phyloP scores from a whole-genome alignment of 1,140 invertebrate species.

The Pteromalus puparum region DNA sequence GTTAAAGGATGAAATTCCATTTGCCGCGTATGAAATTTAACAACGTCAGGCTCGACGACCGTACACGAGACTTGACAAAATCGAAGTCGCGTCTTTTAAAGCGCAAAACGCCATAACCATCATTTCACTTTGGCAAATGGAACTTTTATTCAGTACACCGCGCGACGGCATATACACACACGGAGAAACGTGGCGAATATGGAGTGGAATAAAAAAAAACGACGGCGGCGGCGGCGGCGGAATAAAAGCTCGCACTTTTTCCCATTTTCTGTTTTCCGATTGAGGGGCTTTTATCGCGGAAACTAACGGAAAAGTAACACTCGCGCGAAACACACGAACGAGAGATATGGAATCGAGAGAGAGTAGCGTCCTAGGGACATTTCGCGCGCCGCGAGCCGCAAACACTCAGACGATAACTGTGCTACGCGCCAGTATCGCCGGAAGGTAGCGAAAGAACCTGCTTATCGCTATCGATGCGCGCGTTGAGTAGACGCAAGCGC shows the following conservation, averaged over 20 bases:
- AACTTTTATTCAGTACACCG: slow-evolving; percentile 43
- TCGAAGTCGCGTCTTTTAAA: slow-evolving; percentile 39
- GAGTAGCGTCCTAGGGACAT: slow-evolving; percentile 24
- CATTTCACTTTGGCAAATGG: slow-evolving; percentile 50
- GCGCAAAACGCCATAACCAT: slow-evolving; percentile 43
- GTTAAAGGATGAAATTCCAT: slow-evolving; percentile 44
- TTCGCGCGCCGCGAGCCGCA: slow-evolving; percentile 24
- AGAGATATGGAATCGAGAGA: background rate
- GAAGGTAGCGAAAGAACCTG: slow-evolving; percentile 35
- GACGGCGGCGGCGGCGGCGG: background rate
- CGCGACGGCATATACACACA: background rate
- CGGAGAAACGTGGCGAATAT: background rate
- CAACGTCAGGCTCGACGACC: background rate
- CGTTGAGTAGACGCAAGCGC: background rate
- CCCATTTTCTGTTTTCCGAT: slow-evolving; percentile 50
- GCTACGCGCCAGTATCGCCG: slow-evolving; percentile 26
- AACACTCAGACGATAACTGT: slow-evolving; percentile 16
- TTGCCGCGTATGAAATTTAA: slow-evolving; percentile 33
- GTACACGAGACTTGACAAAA: slow-evolving; percentile 36
- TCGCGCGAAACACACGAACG: background rate
- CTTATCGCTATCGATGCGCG: slow-evolving; percentile 45
- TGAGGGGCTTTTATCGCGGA: slow-evolving; percentile 49
- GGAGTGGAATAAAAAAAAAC: background rate
- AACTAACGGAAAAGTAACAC: slow-evolving; percentile 47
- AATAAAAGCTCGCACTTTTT: slow-evolving; percentile 46